Percentiles rank a stretch among this genome's conserved stretches.
phyloP scores from a whole-genome alignment of 2,797 vertebrate species.

The Anabacerthia variegaticeps region DNA sequence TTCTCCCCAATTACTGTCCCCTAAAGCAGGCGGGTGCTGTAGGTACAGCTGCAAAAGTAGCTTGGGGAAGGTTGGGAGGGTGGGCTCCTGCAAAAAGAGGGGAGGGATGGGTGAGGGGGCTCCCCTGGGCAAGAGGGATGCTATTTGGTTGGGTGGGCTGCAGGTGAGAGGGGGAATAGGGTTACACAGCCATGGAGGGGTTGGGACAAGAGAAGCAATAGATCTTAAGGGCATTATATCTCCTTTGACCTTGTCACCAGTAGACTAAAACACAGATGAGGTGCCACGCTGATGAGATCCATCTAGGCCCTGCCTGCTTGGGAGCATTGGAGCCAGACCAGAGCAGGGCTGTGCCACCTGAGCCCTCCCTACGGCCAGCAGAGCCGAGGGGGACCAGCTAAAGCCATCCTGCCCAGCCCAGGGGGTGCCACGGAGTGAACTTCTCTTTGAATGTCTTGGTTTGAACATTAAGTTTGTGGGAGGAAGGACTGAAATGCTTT shows the following conservation, averaged over 20 bases:
- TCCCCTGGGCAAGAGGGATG: background rate
- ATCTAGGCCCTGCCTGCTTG: background rate
- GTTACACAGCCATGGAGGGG: background rate
- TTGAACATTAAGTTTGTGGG: background rate
- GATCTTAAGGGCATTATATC: background rate
- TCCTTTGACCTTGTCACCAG: background rate
- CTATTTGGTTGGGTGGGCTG: background rate
- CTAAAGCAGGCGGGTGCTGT: background rate
- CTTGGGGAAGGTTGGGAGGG: background rate
- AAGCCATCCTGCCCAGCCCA: background rate
- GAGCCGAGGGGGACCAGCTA: background rate
- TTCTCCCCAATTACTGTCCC: background rate
- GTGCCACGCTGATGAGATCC: background rate
- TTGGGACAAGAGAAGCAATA: background rate
- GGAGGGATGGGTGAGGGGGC: background rate
- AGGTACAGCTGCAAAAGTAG: background rate
- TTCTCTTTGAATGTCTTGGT: background rate
- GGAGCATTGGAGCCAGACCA: background rate
- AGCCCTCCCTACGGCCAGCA: background rate
- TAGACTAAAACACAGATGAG: background rate
- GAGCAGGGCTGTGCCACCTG: background rate
- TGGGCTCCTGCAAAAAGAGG: background rate
- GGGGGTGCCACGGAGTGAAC: background rate
- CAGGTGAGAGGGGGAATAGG: background rate
- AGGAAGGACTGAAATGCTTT: background rate